These are phyloP conservation scores for Trichopria drosophilae DNA, from an alignment of 2,888 invertebrate genomes.

Conservation along the genomic window DNA sequence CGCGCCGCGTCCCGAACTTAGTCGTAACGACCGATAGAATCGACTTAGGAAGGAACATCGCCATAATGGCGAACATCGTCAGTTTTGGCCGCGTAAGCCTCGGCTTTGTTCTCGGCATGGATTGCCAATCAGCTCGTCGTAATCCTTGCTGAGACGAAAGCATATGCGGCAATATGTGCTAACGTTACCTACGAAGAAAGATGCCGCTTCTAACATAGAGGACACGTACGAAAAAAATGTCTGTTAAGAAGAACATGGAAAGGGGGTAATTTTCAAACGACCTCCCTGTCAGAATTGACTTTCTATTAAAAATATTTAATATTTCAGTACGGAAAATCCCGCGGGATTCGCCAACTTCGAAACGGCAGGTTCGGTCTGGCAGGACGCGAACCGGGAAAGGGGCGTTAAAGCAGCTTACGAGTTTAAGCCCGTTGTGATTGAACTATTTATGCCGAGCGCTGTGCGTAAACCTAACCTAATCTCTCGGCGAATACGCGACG, in stretches of 20 bases:
- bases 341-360: constrained; percentile 2
- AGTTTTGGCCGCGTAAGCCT: constrained; percentile 30
- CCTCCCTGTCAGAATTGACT: no score
- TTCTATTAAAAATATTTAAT: constrained; percentile 49
- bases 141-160: constrained; percentile 30
- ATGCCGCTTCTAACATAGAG: no score
- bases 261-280: no score
- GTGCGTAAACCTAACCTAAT: constrained; percentile 33
- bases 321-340: constrained; percentile 43
- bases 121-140: constrained; percentile 41
- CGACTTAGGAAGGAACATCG: constrained; percentile 26
- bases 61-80: neutral
- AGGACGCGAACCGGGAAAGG: constrained; percentile 12
- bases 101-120: constrained; percentile 38
- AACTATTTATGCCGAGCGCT: constrained; percentile 47
- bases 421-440: constrained; percentile 48
- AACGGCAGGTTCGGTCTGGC: constrained; percentile 1
- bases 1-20: no score
- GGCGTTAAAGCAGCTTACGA: constrained; percentile 39
- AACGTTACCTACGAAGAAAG: no score
- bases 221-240: no score
- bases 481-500: constrained; percentile 9
- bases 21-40: constrained; percentile 34
- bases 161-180: constrained; percentile 23
- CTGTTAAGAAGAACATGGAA: no score